Evolutionary conservation across 2,888 invertebrate species (phyloP), one percentile per base, ranked within the genome.

Genomic region (Cephonodes hylas): DNA sequence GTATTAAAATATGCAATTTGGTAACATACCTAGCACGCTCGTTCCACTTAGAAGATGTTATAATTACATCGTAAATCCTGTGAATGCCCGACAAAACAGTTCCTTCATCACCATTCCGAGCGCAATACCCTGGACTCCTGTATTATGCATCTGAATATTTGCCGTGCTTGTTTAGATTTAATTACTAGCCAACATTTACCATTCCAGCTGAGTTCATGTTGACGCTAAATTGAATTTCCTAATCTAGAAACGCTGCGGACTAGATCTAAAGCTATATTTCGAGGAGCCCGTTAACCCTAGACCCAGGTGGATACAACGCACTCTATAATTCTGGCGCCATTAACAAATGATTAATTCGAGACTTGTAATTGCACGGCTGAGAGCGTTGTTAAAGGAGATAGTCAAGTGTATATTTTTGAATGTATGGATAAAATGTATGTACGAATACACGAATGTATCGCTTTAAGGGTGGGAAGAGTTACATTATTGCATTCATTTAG

Each of bases 341-440:
- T 65, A 63, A 44, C 38, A 46, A 48, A 63, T 65, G 63, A 63
- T 65, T 65, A 45, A 65, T 65, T 61, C 53, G 25, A 42, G 48
- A 42, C 23, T 46, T 31, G 46, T 59, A 31, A 25, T 25, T 60
- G 42, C 53, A 22, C 15, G 20, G 25, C 27, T 53, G 13, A 5
- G 6, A 23, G n/a, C 15, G 27, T 15, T 45, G 23, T 22, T 20
- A 13, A 3, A 23, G 23, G 22, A 22, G 20, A 8, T 22, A n/a
- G n/a, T n/a, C n/a, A n/a, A n/a, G n/a, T n/a, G n/a, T n/a, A n/a
- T n/a, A n/a, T n/a, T n/a, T n/a, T n/a, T n/a, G n/a, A n/a, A n/a
- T n/a, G n/a, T n/a, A n/a, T n/a, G n/a, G n/a, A n/a, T n/a, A n/a
- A n/a, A n/a, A n/a, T n/a, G n/a, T n/a, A n/a, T n/a, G n/a, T n/a